Conservation (phyloP, 2,113 vertebrate species). For the Pseudopodoces humilis region DNA sequence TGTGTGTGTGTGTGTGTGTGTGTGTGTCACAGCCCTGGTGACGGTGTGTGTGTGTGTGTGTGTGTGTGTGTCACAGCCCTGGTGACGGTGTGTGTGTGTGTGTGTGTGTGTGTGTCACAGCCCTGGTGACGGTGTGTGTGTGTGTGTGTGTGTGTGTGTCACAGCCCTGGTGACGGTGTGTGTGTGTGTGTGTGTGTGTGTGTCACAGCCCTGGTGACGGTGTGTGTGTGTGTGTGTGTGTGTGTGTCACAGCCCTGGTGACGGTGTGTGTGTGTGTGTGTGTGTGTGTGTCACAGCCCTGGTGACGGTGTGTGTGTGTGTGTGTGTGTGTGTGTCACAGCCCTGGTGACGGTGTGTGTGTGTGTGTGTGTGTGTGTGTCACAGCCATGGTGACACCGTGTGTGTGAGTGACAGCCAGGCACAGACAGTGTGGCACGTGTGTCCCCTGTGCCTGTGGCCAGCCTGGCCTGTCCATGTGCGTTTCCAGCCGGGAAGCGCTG, state of each 20-base stretch:
- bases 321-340: not conserved
- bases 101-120: not conserved
- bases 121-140: not conserved
- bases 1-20: not conserved
- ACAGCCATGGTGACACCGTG: not conserved
- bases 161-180: not conserved
- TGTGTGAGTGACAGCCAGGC: not conserved
- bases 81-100: too few relatives aligned
- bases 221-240: too few relatives aligned
- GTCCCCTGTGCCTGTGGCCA: fast-evolving
- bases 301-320: not conserved
- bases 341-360: not conserved
- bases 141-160: not conserved
- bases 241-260: not conserved
- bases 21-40: too few relatives aligned
- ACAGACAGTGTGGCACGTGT: fast-evolving
- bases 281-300: not conserved
- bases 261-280: too few relatives aligned
- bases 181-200: not conserved
- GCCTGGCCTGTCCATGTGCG: fast-evolving
- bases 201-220: too few relatives aligned
- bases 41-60: not conserved
- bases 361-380: too few relatives aligned
- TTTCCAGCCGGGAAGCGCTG: not conserved
- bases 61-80: not conserved